Evolutionary conservation across 1,140 invertebrate genomes (phyloP), one percentile per base, ranked within the genome.

Genomic region (Diachasmimorpha longicaudata): DNA sequence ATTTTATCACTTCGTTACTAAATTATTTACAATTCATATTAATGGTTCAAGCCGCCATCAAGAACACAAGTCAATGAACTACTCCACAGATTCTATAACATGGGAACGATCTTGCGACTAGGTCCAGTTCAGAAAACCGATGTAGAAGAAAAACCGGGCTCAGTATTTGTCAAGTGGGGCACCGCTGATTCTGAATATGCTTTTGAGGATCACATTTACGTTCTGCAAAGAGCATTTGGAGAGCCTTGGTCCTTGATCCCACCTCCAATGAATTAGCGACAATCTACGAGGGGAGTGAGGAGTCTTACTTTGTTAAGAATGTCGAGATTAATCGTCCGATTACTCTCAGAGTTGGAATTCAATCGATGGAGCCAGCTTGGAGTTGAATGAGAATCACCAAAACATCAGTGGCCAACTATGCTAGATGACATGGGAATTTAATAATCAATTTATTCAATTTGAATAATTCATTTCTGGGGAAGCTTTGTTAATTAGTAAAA

Each of bases 121-220:
- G 78, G 79, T 16, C 81, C 81, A 0, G 82, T 74, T 23, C 78
- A 83, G 21, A 79, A 82, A 74, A 76, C 48, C 4, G 78, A 78
- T 10, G 78, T 83, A 14, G 78, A 79, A 16, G 81, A 83, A n/a
- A 81, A 80, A 70, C 82, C 82, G 0, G 81, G 74, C 2, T 79
- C 77, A 23, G 68, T 83, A 37, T 82, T 77, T 23, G 48, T 83
- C 4, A 83, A 78, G 67, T 83, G 82, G 82, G 67, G 79, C 13
- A 68, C 82, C 37, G 72, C 66, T 10, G 79, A 83, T 79, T 77
- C 82, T 9, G 81, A 83, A 36, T 83, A 79, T 63, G 70, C 72
- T 0, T 52, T 21, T 6, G 82, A 82, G 48, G 82, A 82, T 52
- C 80, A 83, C 31, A 79, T 48, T 31, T 83, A 79, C 55, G n/a